Conservation (phyloP, 2,888 invertebrate species). For the Brassicogethes aeneus region DNA sequence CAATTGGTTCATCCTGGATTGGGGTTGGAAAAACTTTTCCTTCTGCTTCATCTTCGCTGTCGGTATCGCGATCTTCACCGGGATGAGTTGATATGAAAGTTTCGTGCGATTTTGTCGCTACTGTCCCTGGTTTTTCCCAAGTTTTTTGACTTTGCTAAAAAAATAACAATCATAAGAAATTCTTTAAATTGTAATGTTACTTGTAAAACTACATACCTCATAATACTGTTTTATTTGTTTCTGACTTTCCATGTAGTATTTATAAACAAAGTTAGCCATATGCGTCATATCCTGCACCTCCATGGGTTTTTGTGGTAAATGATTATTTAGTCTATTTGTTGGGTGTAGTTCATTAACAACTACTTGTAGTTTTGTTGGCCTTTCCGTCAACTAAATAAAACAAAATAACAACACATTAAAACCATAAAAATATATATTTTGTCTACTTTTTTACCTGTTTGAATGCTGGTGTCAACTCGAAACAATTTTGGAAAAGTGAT, state of each 20-base stretch:
- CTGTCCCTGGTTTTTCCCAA: constrained; percentile 56
- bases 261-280: constrained; percentile 92
- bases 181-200: no score
- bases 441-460: constrained; percentile 53
- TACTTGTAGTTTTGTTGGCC: constrained; percentile 73
- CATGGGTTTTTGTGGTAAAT: constrained; percentile 44
- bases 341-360: constrained; percentile 76
- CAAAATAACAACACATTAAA: constrained; percentile 1
- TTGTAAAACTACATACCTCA: no score
- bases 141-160: constrained; percentile 42
- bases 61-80: constrained; percentile 54
- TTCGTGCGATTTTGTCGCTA: constrained; percentile 46
- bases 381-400: constrained; percentile 59
- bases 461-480: constrained; percentile 93
- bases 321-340: constrained; percentile 48
- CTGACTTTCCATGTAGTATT: constrained; percentile 76
- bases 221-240: constrained; percentile 50
- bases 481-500: constrained; percentile 90
- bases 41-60: constrained; percentile 49
- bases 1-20: constrained; percentile 38
- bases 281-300: constrained; percentile 81
- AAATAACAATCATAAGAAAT: constrained; percentile 1
- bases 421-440: background rate
- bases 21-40: constrained; percentile 30
- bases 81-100: constrained; percentile 57